Evolutionary conservation across 35 echinoderm and acorn worm genomes (phyloP), one percentile per base, ranked within the genome.

Genomic region (Patiria miniata): DNA sequence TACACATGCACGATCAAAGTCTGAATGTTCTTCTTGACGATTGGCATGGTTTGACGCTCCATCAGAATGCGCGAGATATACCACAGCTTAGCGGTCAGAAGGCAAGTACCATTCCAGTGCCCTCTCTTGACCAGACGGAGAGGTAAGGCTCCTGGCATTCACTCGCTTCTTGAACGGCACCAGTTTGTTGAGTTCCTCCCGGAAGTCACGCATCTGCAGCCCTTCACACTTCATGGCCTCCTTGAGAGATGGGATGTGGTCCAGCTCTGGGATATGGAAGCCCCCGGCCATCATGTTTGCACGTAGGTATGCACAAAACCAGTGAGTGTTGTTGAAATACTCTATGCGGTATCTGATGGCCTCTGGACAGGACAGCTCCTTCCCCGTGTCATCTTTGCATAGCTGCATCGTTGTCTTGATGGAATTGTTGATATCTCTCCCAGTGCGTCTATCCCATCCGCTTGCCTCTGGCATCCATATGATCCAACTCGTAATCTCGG

Each of bases 71-170:
- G n/a, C n/a, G n/a, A n/a, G n/a, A n/a, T 47, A 4, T 47, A 4
- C 12, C 42, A 47, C 42, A n/a, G 42, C 42, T 47, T 12, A 12
- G 12, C 19, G 28, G 58, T 61, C 58, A 12, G 22, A 34, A 6
- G 30, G 65, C 0, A 82, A 9, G 44, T 18, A 56, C 88, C 88
- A 90, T 77, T 90, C 88, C 39, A 90, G 1, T 21, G 47, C 68
- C 28, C 88, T 60, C 10, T 83, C 39, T 21, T 38, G 10, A 15
- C 88, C 88, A 37, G 30, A 8, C 15, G 68, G 55, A 0, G 36
- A 61, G 33, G 80, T 83, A 5, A 90, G 37, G 36, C 39, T 40
- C 40, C 80, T 58, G 1, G 51, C 61, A 68, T 90, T 90, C 5
- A 55, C 22, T 52, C 80, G 79, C 40, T 7, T 37, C 2, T 15